Percentiles rank a stretch among this genome's conserved stretches.
These are phyloP conservation scores for Leucania comma DNA, from an alignment of 2,888 invertebrate genomes.

Conservation along the genomic window DNA sequence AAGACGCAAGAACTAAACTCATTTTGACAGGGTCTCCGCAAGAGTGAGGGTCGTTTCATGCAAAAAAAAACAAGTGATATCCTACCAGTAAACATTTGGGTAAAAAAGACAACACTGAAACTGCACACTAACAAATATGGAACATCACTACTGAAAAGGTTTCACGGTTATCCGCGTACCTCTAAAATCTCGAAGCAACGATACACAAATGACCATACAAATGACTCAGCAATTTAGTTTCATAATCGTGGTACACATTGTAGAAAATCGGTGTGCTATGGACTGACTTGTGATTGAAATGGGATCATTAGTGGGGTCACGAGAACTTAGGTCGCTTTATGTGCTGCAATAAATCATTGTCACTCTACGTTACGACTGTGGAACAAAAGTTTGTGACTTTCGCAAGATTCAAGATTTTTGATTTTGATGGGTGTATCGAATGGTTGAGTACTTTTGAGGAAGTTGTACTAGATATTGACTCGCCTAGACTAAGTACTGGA, in stretches of 20 bases:
- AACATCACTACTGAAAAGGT: no score
- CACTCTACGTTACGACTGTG: neutral
- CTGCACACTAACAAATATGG: no score
- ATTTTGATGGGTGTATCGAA: neutral
- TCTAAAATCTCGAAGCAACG: conserved; percentile 28
- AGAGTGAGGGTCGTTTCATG: no score
- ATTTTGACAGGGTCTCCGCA: no score
- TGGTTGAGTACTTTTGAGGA: neutral
- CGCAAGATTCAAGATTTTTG: neutral
- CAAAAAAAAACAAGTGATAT: no score
- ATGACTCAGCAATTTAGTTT: conserved; percentile 61
- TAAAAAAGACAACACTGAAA: no score
- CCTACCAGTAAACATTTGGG: no score
- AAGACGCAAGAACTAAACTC: no score
- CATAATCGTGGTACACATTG: conserved; percentile 58
- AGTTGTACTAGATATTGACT: no score
- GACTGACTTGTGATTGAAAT: conserved; percentile 37
- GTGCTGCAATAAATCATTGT: conserved; percentile 34
- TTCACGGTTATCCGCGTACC: conserved; percentile 2
- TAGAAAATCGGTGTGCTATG: conserved; percentile 39
- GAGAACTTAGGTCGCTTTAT: conserved; percentile 17
- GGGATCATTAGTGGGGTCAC: conserved; percentile 29
- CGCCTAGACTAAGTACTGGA: no score
- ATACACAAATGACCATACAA: conserved; percentile 58
- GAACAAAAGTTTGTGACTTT: conserved; percentile 7